A percentile compares a stretch with the other conserved stretches of the same genome.
phyloP scores from a whole-genome alignment of 2,888 invertebrate species.

The Hermodice carunculata region DNA sequence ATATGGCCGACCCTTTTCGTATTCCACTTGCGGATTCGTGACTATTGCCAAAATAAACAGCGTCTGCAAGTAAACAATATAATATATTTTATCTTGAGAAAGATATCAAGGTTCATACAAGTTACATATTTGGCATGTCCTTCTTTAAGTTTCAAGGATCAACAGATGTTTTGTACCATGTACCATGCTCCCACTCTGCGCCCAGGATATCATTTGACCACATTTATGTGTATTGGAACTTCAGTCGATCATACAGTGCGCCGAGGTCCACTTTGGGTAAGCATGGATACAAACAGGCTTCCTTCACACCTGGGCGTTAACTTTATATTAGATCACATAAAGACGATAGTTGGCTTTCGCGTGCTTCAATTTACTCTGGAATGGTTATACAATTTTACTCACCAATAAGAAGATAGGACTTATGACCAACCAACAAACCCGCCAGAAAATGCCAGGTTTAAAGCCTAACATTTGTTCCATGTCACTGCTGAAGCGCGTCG shows the following conservation, averaged over 20 bases:
- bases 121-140: too few relatives aligned
- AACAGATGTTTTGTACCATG: too few relatives aligned
- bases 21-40: slow-evolving; percentile 43
- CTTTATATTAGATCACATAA: too few relatives aligned
- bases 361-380: background rate
- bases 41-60: slow-evolving; percentile 61
- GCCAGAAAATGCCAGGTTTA: slow-evolving; percentile 63
- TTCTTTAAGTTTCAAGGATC: too few relatives aligned
- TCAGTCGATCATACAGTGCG: too few relatives aligned
- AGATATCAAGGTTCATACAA: background rate
- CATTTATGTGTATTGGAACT: too few relatives aligned
- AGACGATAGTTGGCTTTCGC: too few relatives aligned
- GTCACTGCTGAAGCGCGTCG: slow-evolving; percentile 62
- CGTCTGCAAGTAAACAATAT: slow-evolving; percentile 37
- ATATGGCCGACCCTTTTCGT: slow-evolving; percentile 48
- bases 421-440: slow-evolving; percentile 64
- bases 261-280: too few relatives aligned
- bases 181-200: too few relatives aligned
- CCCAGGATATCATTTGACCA: too few relatives aligned
- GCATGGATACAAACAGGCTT: too few relatives aligned
- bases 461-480: slow-evolving; percentile 67
- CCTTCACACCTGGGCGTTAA: too few relatives aligned
- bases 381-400: slow-evolving; percentile 28
- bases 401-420: slow-evolving; percentile 64
- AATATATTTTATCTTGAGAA: background rate